These are phyloP conservation scores for Sinocyclocheilus anophthalmus DNA, from an alignment of 2,113 vertebrate species.

Conservation along the genomic window DNA sequence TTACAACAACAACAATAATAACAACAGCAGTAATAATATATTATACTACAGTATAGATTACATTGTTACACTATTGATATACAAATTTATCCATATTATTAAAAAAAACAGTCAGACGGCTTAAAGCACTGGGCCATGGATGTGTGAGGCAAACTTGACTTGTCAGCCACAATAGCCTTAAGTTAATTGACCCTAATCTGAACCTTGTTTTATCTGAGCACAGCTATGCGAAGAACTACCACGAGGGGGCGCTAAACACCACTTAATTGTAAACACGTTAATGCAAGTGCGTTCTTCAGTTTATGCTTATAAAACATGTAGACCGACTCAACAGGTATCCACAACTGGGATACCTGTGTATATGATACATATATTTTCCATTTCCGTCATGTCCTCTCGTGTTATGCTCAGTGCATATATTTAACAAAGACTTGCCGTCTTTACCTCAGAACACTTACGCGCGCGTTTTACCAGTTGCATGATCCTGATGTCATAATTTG, in stretches of 20 bases:
- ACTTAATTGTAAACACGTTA: neutral
- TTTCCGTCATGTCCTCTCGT: neutral
- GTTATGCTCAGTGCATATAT: neutral
- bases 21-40: neutral
- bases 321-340: neutral
- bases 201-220: neutral
- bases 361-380: neutral
- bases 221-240: neutral
- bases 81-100: neutral
- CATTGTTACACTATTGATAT: neutral
- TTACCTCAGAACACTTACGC: neutral
- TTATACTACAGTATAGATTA: neutral
- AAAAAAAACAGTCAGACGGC: neutral
- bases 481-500: slow-evolving; percentile 15
- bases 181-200: neutral
- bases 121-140: neutral
- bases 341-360: neutral
- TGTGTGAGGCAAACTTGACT: neutral
- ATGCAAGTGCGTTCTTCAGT: neutral
- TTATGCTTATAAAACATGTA: neutral
- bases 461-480: neutral
- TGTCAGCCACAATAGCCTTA: neutral
- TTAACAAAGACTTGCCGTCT: neutral
- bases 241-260: neutral
- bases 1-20: too few relatives aligned